phyloP scores from a whole-genome alignment of 1,140 invertebrate species.

The Sycophila sp. region DNA sequence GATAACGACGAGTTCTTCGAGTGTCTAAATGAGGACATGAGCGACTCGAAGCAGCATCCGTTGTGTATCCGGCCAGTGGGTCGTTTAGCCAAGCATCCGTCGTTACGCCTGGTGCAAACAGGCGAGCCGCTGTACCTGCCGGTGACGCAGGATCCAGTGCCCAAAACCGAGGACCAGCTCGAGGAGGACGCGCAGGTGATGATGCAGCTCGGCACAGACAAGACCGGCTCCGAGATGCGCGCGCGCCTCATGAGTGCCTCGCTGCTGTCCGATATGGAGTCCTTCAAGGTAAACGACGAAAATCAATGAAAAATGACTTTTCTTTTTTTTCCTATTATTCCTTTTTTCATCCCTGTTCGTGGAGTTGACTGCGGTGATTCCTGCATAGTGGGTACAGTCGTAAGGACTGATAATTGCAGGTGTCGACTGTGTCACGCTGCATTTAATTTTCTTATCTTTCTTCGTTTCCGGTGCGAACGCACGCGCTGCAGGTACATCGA shows the following conservation, averaged over 20 bases:
- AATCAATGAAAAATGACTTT: too few species aligned
- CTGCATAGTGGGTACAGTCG: too few species aligned
- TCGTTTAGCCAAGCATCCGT: constrained; percentile 74
- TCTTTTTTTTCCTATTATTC: too few species aligned
- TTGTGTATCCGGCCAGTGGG: constrained; percentile 79
- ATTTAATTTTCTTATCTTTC: background rate
- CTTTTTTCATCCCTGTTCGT: too few species aligned
- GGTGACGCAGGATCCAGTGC: constrained; percentile 92
- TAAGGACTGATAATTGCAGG: too few species aligned
- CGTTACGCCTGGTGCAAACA: constrained; percentile 74
- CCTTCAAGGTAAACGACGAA: constrained; percentile 82
- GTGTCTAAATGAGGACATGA: constrained; percentile 72
- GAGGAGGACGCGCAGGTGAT: constrained; percentile 93
- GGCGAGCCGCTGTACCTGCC: constrained; percentile 85
- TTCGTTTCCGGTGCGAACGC: background rate
- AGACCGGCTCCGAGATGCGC: constrained; percentile 83
- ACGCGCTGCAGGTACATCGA: background rate
- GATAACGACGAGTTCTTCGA: constrained; percentile 88
- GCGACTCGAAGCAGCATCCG: constrained; percentile 57
- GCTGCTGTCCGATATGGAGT: constrained; percentile 96
- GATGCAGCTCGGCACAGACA: constrained; percentile 85
- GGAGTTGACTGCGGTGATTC: too few species aligned
- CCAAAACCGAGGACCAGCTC: constrained; percentile 96
- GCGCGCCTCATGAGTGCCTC: constrained; percentile 95
- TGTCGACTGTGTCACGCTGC: background rate